Conservation (phyloP, 2,797 vertebrate species). For the Cetoscarus ocellatus region DNA sequence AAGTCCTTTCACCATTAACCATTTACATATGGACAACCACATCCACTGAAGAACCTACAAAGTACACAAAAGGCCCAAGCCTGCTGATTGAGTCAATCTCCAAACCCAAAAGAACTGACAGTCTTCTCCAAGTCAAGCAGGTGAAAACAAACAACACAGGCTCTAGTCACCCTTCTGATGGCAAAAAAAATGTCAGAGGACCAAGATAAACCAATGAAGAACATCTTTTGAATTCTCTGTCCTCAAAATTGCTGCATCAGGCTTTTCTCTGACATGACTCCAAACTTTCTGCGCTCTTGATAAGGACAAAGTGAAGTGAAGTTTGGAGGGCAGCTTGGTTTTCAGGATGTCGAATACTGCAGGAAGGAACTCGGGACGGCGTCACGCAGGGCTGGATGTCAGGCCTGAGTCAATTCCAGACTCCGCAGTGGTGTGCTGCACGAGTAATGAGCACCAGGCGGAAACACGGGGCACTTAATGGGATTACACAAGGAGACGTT, state of each 20-base stretch:
- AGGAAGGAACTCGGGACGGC: constrained; percentile 23
- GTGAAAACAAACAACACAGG: too few species aligned
- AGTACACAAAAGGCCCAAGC: too few species aligned
- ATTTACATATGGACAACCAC: too few species aligned
- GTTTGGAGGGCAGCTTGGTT: constrained; percentile 20
- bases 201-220: too few species aligned
- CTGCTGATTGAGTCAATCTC: too few species aligned
- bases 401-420: constrained; percentile 64
- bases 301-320: constrained; percentile 20
- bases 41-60: too few species aligned
- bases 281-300: constrained; percentile 14
- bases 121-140: too few species aligned
- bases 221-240: background rate
- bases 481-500: constrained; percentile 80
- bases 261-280: background rate
- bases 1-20: too few species aligned
- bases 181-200: too few species aligned
- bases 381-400: constrained; percentile 45
- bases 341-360: background rate
- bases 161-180: too few species aligned
- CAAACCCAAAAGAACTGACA: too few species aligned
- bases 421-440: constrained; percentile 38
- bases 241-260: background rate
- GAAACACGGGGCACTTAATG: constrained; percentile 77
- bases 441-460: constrained; percentile 70